phyloP scores from a whole-genome alignment of 2,113 vertebrate species.

The Natator depressus region DNA sequence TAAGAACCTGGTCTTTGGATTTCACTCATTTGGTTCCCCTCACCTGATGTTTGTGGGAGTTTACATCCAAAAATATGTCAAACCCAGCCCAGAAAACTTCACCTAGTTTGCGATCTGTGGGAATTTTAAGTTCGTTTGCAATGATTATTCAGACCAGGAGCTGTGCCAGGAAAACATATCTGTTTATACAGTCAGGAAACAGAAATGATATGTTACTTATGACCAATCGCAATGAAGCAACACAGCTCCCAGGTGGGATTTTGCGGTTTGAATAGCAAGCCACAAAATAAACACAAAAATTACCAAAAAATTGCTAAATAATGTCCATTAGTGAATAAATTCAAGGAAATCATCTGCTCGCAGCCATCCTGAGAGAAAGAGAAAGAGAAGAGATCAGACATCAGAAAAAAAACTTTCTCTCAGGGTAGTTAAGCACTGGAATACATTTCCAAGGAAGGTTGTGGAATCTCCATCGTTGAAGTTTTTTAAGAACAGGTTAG shows the following conservation, averaged over 20 bases:
- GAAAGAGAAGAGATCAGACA: neutral
- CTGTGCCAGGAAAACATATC: fast-evolving
- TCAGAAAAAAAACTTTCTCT: neutral
- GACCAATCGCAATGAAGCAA: fast-evolving
- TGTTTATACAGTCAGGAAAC: neutral
- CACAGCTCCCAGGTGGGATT: neutral
- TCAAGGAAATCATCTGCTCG: neutral
- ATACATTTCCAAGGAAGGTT: no score
- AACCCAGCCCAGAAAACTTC: neutral
- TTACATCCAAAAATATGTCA: neutral
- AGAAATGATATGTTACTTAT: fast-evolving
- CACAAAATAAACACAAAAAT: neutral
- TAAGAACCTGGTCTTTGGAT: neutral
- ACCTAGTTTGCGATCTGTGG: neutral
- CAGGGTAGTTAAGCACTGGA: no score
- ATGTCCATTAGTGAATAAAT: neutral
- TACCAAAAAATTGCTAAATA: neutral
- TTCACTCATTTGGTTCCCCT: neutral
- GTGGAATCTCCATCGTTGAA: no score
- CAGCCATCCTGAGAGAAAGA: neutral
- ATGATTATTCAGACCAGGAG: neutral
- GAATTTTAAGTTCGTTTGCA: neutral
- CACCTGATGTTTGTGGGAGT: fast-evolving
- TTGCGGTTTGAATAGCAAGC: neutral
- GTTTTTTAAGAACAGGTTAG: no score